These are phyloP conservation scores for Cardiocondyla obscurior DNA, from an alignment of 1,140 invertebrate genomes.

Conservation along the genomic window DNA sequence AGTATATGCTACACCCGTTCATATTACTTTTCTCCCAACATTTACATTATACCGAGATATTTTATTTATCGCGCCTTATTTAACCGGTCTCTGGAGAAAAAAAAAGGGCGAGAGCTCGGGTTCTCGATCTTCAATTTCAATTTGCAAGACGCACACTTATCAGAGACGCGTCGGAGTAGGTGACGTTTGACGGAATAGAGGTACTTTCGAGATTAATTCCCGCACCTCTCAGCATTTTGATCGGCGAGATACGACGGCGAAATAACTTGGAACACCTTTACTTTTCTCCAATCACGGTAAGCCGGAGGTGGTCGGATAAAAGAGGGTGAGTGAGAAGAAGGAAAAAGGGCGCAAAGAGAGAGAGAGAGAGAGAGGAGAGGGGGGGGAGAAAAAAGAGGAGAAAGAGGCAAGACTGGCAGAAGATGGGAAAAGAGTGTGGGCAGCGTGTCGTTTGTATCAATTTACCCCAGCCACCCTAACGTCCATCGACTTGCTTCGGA, in stretches of 20 bases:
- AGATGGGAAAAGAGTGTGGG: conserved; percentile 50
- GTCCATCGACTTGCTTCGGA: conserved; percentile 69
- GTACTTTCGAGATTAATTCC: conserved; percentile 68
- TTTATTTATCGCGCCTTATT: conserved; percentile 38
- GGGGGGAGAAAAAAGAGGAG: no score
- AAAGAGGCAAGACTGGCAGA: not conserved
- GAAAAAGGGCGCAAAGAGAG: not conserved
- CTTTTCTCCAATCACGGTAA: conserved; percentile 54
- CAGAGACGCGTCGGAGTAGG: conserved; percentile 56
- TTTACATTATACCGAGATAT: not conserved
- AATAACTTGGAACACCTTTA: conserved; percentile 66
- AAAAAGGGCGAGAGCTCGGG: conserved; percentile 11
- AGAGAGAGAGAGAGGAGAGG: not conserved
- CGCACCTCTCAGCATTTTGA: conserved; percentile 67
- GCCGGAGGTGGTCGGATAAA: not conserved
- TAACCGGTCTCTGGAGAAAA: conserved; percentile 14
- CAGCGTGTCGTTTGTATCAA: conserved; percentile 77
- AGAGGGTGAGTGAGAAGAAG: not conserved
- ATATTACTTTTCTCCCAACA: not conserved
- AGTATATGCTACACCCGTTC: not conserved
- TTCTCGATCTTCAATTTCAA: conserved; percentile 67
- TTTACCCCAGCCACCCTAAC: conserved; percentile 69
- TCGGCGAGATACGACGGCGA: conserved; percentile 64
- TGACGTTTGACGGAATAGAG: conserved; percentile 69
- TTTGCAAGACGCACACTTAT: conserved; percentile 67